phyloP scores from a whole-genome alignment of 1,140 invertebrate species.

The Sipha flava region DNA sequence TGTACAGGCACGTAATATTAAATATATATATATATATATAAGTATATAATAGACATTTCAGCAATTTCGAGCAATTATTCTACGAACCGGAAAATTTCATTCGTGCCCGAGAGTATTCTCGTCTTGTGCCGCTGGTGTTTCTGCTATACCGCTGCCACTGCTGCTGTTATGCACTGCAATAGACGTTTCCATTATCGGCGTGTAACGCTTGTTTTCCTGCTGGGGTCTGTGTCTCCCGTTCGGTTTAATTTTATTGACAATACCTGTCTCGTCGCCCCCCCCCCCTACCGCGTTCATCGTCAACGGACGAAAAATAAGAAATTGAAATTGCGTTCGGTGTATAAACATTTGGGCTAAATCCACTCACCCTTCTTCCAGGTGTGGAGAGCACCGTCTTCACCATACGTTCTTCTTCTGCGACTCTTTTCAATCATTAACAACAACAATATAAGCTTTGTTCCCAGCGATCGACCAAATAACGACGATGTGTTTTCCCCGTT shows the following conservation, averaged over 20 bases:
- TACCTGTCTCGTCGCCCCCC: too few species aligned
- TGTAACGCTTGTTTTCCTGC: background rate
- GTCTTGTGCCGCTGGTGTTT: background rate
- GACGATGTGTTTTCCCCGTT: too few species aligned
- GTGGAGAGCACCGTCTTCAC: too few species aligned
- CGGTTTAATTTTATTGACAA: slow-evolving; percentile 19
- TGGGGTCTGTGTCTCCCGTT: background rate
- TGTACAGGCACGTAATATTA: background rate
- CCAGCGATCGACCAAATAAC: too few species aligned
- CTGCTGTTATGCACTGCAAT: background rate
- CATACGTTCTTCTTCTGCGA: too few species aligned
- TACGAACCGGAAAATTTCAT: slow-evolving; percentile 23
- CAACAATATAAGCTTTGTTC: too few species aligned
- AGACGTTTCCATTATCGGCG: slow-evolving; percentile 15
- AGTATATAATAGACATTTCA: background rate
- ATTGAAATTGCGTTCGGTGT: background rate
- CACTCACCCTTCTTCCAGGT: too few species aligned
- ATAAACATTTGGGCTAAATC: too few species aligned
- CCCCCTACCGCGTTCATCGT: too few species aligned
- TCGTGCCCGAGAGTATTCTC: background rate
- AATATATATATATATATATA: background rate
- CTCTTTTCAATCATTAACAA: too few species aligned
- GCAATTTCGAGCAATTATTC: slow-evolving; percentile 3
- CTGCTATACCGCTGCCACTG: background rate
- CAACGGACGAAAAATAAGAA: background rate